Evolutionary conservation across 2,888 invertebrate species (phyloP).

Genomic region (Cerceris ruficornis): DNA sequence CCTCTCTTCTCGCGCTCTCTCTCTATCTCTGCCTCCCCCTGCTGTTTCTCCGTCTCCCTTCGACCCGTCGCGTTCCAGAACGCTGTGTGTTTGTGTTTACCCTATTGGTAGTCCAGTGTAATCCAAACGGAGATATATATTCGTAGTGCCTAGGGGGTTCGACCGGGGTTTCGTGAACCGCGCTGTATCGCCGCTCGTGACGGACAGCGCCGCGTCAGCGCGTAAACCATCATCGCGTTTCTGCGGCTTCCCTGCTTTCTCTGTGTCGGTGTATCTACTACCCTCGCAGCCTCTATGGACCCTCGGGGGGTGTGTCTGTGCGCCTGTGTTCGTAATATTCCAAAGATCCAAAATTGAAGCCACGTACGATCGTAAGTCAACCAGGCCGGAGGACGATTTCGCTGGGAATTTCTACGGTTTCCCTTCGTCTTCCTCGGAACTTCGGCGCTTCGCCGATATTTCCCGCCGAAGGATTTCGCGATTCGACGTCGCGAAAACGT

Average conservation of each 20-base stretch:
- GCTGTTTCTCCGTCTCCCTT: background rate
- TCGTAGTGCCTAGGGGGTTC: slow-evolving; percentile 51
- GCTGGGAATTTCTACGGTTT: background rate
- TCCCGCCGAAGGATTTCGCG: too few relatives aligned
- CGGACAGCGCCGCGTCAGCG: slow-evolving; percentile 75
- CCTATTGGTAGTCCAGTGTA: slow-evolving; percentile 75
- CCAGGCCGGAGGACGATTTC: background rate
- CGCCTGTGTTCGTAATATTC: background rate
- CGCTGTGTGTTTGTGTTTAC: slow-evolving; percentile 64
- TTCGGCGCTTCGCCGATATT: too few relatives aligned
- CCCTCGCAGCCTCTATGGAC: too few relatives aligned
- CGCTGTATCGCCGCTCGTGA: slow-evolving; percentile 70
- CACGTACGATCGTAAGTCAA: background rate
- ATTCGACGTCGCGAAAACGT: too few relatives aligned
- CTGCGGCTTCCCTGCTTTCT: slow-evolving; percentile 60
- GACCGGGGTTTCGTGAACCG: slow-evolving; percentile 61
- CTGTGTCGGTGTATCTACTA: slow-evolving; percentile 2
- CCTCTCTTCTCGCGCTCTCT: slow-evolving; percentile 20
- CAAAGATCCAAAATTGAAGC: slow-evolving; percentile 38
- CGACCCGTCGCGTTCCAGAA: slow-evolving; percentile 31
- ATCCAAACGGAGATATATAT: slow-evolving; percentile 76
- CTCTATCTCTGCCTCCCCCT: slow-evolving; percentile 15
- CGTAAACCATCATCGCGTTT: slow-evolving; percentile 73
- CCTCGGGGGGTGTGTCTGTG: too few relatives aligned
- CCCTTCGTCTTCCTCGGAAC: background rate